Conservation (phyloP, 2,113 vertebrate genomes). For the Arothron firmamentum region DNA sequence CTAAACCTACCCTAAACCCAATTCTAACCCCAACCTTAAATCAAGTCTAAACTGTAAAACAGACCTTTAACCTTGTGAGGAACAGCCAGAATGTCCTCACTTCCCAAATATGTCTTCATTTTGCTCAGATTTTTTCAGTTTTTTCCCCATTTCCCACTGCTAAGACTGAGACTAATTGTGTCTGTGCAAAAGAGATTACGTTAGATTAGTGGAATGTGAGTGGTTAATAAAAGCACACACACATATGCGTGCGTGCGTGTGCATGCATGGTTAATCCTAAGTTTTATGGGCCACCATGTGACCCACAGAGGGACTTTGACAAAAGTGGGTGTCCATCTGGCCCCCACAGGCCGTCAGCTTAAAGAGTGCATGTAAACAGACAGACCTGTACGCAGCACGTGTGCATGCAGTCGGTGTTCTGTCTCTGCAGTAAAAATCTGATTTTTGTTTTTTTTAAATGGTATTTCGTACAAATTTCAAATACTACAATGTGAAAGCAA, state of each 20-base stretch:
- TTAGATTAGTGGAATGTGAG: slow-evolving; percentile 74
- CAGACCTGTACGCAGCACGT: background rate
- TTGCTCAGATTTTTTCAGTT: slow-evolving; percentile 1
- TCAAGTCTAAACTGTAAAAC: no score
- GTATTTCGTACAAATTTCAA: no score
- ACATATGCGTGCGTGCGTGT: slow-evolving; percentile 11
- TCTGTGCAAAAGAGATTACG: slow-evolving; percentile 70
- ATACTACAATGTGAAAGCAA: no score
- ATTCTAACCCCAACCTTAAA: no score
- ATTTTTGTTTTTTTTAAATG: no score
- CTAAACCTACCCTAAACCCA: no score
- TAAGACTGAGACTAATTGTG: slow-evolving; percentile 66
- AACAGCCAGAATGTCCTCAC: no score
- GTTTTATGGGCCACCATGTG: slow-evolving; percentile 69
- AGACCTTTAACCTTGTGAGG: no score
- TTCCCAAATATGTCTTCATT: background rate
- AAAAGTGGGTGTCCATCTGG: slow-evolving; percentile 74
- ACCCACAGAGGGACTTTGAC: slow-evolving; percentile 69
- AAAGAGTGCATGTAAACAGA: background rate
- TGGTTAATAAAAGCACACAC: slow-evolving; percentile 66
- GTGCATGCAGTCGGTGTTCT: no score
- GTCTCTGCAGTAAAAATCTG: no score
- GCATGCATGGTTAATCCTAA: slow-evolving; percentile 64
- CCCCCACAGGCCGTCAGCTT: slow-evolving; percentile 14
- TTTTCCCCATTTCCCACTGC: slow-evolving; percentile 35